These are phyloP conservation scores for Nibea coibor DNA, from an alignment of 2,113 vertebrate genomes.

Conservation along the genomic window DNA sequence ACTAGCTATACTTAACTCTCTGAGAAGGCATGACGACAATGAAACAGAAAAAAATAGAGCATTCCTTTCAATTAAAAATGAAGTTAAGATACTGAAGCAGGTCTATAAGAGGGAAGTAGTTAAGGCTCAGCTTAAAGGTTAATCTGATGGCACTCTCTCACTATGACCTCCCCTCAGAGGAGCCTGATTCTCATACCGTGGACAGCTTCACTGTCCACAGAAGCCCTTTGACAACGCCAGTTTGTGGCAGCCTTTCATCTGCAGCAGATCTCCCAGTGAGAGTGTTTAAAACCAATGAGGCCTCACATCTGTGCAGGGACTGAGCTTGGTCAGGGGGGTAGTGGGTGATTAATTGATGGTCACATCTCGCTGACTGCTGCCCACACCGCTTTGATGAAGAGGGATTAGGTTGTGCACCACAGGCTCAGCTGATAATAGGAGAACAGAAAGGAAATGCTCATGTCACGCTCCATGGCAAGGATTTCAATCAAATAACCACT, in stretches of 20 bases:
- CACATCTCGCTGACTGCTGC: conserved; percentile 83
- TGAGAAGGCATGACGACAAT: conserved; percentile 34
- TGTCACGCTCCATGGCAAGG: conserved; percentile 80
- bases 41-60: conserved; percentile 36
- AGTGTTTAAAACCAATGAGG: conserved; percentile 79
- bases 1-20: conserved; percentile 51
- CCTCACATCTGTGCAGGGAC: conserved; percentile 77
- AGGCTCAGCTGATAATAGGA: conserved; percentile 83
- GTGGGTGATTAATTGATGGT: conserved; percentile 86
- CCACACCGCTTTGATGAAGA: conserved; percentile 87
- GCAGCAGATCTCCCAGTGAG: conserved; percentile 74
- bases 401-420: conserved; percentile 85
- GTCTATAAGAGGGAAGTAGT: conserved; percentile 70
- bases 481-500: conserved; percentile 81
- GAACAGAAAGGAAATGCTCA: conserved; percentile 80
- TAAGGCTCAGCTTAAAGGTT: conserved; percentile 70
- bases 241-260: conserved; percentile 69
- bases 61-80: conserved; percentile 73
- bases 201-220: conserved; percentile 65
- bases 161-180: conserved; percentile 59
- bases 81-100: conserved; percentile 56
- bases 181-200: conserved; percentile 53
- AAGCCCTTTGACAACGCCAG: conserved; percentile 70
- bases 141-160: conserved; percentile 70
- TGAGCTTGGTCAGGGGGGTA: conserved; percentile 72